Conservation (phyloP, 2,797 vertebrate species). For the Acrocephalus scirpaceus region DNA sequence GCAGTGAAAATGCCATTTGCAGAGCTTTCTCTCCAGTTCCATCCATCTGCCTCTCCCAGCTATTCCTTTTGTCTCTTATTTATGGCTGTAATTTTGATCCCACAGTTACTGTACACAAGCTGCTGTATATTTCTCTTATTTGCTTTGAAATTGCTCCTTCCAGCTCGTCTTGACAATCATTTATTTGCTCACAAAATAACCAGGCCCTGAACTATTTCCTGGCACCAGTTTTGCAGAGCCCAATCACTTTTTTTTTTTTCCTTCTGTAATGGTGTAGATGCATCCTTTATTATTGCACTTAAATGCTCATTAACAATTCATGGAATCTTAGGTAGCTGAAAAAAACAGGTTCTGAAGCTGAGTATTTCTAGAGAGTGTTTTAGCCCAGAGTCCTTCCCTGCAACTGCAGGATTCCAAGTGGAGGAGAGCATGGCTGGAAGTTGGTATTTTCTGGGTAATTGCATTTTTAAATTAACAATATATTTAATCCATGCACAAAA, state of each 20-base stretch:
- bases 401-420: background rate
- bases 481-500: slow-evolving; percentile 39
- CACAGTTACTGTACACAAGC: slow-evolving; percentile 14
- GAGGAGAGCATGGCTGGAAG: background rate
- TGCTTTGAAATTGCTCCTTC: slow-evolving; percentile 45
- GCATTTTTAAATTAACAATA: slow-evolving; percentile 30
- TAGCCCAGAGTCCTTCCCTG: background rate
- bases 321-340: slow-evolving; percentile 17
- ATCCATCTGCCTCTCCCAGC: slow-evolving; percentile 35
- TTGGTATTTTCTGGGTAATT: background rate
- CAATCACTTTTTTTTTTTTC: background rate
- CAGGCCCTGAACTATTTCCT: slow-evolving; percentile 37
- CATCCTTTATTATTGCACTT: slow-evolving; percentile 45
- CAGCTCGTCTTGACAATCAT: slow-evolving; percentile 10
- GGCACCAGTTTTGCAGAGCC: background rate
- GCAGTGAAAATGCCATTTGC: slow-evolving; percentile 37
- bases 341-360: slow-evolving; percentile 30
- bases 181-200: slow-evolving; percentile 54
- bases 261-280: background rate
- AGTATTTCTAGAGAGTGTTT: background rate
- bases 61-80: slow-evolving; percentile 56
- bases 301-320: slow-evolving; percentile 64
- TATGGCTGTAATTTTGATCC: slow-evolving; percentile 56
- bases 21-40: background rate
- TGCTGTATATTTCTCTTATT: slow-evolving; percentile 37